Percentiles rank a stretch among this genome's conserved stretches.
These are phyloP conservation scores for Balanococcus diminutus DNA, from an alignment of 2,888 invertebrate genomes.

Conservation along the genomic window DNA sequence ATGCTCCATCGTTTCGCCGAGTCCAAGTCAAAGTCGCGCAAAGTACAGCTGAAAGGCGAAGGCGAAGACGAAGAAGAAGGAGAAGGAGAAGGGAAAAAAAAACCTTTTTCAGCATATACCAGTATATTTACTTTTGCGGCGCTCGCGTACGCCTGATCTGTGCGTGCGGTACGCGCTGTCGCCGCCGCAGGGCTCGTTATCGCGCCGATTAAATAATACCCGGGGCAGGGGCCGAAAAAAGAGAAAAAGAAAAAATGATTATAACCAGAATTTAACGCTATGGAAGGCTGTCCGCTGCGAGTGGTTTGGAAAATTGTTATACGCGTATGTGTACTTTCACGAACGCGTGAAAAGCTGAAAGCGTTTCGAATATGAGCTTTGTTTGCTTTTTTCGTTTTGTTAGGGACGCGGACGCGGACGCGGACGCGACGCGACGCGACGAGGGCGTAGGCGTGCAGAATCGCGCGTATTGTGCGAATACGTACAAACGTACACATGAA, in stretches of 20 bases:
- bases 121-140: neutral
- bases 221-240: neutral
- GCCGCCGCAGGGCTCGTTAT: neutral
- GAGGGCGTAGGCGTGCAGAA: neutral
- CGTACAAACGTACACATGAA: too few relatives aligned
- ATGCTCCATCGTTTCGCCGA: too few relatives aligned
- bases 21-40: too few relatives aligned
- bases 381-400: slow-evolving; percentile 28
- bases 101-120: neutral
- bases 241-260: neutral
- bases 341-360: slow-evolving; percentile 11
- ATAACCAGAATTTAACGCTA: neutral
- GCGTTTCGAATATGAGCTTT: neutral
- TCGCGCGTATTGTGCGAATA: neutral
- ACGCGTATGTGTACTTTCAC: neutral
- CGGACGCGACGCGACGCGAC: neutral
- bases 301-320: neutral
- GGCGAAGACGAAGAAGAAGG: too few relatives aligned
- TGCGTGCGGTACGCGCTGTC: too few relatives aligned
- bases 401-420: neutral
- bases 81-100: neutral
- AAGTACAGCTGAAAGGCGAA: too few relatives aligned
- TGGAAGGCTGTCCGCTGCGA: neutral
- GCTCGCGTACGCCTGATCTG: neutral
- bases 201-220: neutral